Conservation (phyloP, 2,797 vertebrate genomes). For the Acanthurus lineatus region DNA sequence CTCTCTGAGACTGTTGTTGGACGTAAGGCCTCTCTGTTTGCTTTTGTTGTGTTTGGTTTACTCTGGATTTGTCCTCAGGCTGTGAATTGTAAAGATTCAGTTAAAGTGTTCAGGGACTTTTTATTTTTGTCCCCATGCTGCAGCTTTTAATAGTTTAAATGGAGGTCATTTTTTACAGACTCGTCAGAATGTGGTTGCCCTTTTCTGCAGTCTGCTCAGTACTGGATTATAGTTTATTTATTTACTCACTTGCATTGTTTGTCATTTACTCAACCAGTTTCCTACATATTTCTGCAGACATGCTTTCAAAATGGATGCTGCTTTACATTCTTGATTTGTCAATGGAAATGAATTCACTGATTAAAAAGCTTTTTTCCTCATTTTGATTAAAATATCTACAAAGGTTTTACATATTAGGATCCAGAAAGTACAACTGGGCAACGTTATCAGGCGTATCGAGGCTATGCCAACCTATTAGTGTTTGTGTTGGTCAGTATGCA, state of each 20-base stretch:
- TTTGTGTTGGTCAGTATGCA: neutral
- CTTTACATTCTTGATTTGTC: neutral
- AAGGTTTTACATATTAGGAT: neutral
- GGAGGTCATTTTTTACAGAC: slow-evolving; percentile 15
- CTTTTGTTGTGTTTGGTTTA: slow-evolving; percentile 14
- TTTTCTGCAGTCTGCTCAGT: slow-evolving; percentile 1
- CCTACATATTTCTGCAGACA: neutral
- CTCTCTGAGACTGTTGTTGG: neutral
- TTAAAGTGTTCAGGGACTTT: slow-evolving; percentile 3
- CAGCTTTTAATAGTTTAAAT: slow-evolving; percentile 5
- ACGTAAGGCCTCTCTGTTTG: neutral
- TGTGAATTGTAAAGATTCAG: slow-evolving; percentile 10
- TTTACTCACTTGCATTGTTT: too few relatives aligned
- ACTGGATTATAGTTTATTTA: too few relatives aligned
- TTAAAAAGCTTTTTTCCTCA: neutral
- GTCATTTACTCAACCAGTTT: neutral
- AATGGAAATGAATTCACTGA: neutral
- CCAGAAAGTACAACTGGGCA: neutral
- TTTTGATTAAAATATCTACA: neutral
- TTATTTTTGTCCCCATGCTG: neutral
- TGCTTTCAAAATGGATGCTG: neutral
- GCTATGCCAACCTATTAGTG: neutral
- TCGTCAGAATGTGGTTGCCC: neutral
- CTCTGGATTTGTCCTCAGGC: slow-evolving; percentile 21
- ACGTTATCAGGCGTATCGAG: neutral